A percentile compares a stretch with the other conserved stretches of the same genome.
Evolutionary conservation across 1,140 invertebrate species (phyloP).

Genomic region (Cylas formicarius): DNA sequence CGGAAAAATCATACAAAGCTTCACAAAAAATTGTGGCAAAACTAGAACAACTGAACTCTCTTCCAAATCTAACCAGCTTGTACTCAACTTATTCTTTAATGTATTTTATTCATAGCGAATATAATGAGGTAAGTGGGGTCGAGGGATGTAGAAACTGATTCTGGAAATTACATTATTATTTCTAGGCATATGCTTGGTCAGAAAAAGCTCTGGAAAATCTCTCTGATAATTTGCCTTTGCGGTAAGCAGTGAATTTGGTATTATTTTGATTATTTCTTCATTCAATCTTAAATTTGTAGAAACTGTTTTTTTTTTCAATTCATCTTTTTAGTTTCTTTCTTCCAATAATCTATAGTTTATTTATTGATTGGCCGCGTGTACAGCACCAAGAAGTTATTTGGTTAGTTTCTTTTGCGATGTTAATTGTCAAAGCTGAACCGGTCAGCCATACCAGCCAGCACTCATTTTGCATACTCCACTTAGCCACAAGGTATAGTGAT

Average conservation of each 20-base stretch:
- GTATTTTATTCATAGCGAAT: conserved; percentile 74
- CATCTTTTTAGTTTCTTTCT: no score
- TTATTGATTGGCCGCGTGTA: no score
- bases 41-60: conserved; percentile 42
- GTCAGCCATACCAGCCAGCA: no score
- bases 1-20: conserved; percentile 55
- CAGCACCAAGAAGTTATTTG: no score
- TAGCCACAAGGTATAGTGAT: no score
- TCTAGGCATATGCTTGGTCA: not conserved
- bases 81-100: conserved; percentile 74
- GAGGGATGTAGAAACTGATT: not conserved
- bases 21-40: conserved; percentile 37
- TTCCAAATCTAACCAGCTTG: conserved; percentile 59
- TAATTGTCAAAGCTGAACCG: no score
- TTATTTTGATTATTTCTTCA: not conserved
- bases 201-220: not conserved
- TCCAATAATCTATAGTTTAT: no score
- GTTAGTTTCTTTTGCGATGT: no score
- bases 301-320: conserved; percentile 45
- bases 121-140: conserved; percentile 54
- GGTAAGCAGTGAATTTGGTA: not conserved
- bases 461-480: no score
- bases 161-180: not conserved
- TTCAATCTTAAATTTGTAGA: conserved; percentile 50
- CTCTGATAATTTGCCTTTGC: not conserved